Base-by-base conservation (phyloP, 1,140 invertebrate genomes). In the Leptinotarsa defecta region DNA sequence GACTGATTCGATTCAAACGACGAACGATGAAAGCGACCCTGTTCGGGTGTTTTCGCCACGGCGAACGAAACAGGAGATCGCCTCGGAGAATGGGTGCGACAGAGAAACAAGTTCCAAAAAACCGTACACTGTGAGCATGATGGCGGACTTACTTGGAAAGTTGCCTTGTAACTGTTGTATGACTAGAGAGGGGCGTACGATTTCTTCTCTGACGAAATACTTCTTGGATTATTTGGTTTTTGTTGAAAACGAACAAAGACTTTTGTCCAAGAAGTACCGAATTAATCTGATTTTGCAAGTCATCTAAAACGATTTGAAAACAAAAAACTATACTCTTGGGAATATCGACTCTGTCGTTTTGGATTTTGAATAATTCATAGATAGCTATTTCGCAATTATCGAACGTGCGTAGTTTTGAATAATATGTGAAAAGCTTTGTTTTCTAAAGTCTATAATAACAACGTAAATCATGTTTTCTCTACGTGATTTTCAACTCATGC, bases 81-180 rank as follows among this genome's bases (percentile, higher is more conserved):
- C 48, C 13, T 57, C 52, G n/a, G 48, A 15, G 61, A n/a, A 57
- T 27, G 24, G 57, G 52, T 43, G 24, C 8, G 70, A 61, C 24
- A 62, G 52, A 71, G 22, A 71, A 62, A 62, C 22, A 70, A 24
- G 24, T 13, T 34, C 52, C 57, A 19, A 71, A 71, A 71, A 71
- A 27, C 57, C 48, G 49, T 57, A 57, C 52, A 62, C 48, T 43
- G 70, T 63, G 61, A 71, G 49, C 70, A 71, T 71, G 49, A 71
- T 71, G 70, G 70, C 70, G 70, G 70, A 57, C 52, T 17, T 71
- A 71, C 70, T 71, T 71, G 70, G 57, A 71, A 71, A 71, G 70
- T 71, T 71, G 70, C 70, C 49, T 62, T 34, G 57, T 71, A 71
- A 68, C 67, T 68, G 67, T 68, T 68, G 67, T 48, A 57, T 4